Percentiles rank a stretch among this genome's conserved stretches.
These are phyloP conservation scores for Helicorthomorpha holstii DNA, from an alignment of 1,140 invertebrate genomes.

Conservation along the genomic window DNA sequence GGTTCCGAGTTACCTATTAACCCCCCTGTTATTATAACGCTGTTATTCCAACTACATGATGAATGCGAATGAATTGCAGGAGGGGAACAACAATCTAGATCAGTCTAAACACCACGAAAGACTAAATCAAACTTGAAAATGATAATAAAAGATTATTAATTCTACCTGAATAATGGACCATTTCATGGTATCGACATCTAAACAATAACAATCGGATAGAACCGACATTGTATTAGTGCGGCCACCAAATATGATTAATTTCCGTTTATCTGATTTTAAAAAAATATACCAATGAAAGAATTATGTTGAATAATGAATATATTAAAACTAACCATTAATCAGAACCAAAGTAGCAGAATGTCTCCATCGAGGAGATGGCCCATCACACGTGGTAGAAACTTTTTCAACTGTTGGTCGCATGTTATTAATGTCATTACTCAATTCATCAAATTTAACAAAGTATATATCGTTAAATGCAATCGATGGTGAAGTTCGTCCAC, in stretches of 20 bases:
- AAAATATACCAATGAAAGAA: background rate
- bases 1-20: background rate
- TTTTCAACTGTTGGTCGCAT: too few species aligned
- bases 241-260: conserved; percentile 23
- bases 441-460: too few species aligned
- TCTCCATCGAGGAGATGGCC: conserved; percentile 22
- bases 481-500: conserved; percentile 18
- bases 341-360: conserved; percentile 19
- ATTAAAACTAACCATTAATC: conserved; percentile 14
- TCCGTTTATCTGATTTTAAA: conserved; percentile 16
- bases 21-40: conserved; percentile 1
- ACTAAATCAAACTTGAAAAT: background rate
- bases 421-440: too few species aligned
- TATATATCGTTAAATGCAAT: conserved; percentile 8
- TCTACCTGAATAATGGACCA: conserved; percentile 6
- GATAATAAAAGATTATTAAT: conserved; percentile 1
- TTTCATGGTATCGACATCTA: conserved; percentile 18
- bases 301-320: background rate
- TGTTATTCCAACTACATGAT: background rate
- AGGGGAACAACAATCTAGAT: conserved; percentile 5
- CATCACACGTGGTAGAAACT: conserved; percentile 17
- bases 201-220: conserved; percentile 17
- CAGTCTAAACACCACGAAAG: background rate
- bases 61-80: conserved; percentile 14
- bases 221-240: conserved; percentile 13